These are phyloP conservation scores for Drosophila anceps DNA, from an alignment of 2,888 invertebrate genomes.

Conservation along the genomic window DNA sequence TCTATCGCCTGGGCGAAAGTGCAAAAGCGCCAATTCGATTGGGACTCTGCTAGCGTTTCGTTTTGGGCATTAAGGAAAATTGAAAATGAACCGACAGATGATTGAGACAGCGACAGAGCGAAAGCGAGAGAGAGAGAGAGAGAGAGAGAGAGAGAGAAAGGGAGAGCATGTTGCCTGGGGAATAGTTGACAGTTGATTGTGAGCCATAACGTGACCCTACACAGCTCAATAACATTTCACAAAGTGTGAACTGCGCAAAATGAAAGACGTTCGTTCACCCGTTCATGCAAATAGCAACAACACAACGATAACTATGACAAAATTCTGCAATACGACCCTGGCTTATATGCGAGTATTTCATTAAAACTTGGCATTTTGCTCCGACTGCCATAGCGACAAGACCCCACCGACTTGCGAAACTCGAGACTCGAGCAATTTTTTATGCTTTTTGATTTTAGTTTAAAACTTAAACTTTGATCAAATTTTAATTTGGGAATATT, in stretches of 20 bases:
- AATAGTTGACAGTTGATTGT: slow-evolving; percentile 62
- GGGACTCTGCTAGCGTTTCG: slow-evolving; percentile 51
- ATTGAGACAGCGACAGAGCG: slow-evolving; percentile 36
- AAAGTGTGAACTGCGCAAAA: slow-evolving; percentile 43
- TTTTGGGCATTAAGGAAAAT: slow-evolving; percentile 63
- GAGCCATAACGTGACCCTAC: slow-evolving; percentile 46
- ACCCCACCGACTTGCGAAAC: background rate
- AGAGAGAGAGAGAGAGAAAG: background rate
- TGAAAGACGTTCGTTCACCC: slow-evolving; percentile 24
- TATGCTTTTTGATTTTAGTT: background rate
- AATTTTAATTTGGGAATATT: background rate
- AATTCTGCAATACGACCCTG: slow-evolving; percentile 17
- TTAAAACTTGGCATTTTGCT: slow-evolving; percentile 16
- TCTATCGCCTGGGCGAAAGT: slow-evolving; percentile 47
- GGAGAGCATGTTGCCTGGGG: slow-evolving; percentile 28
- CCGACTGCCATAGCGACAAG: background rate
- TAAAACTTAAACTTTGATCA: background rate
- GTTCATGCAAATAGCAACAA: background rate
- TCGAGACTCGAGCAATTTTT: background rate
- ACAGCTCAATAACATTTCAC: slow-evolving; percentile 43
- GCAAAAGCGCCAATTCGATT: slow-evolving; percentile 43
- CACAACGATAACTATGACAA: slow-evolving; percentile 2
- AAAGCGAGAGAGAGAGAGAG: background rate
- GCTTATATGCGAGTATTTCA: slow-evolving; percentile 20
- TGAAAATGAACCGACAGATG: slow-evolving; percentile 67